These are phyloP conservation scores for Gymnobelideus leadbeateri DNA, from an alignment of 2,113 vertebrate species.

Conservation along the genomic window DNA sequence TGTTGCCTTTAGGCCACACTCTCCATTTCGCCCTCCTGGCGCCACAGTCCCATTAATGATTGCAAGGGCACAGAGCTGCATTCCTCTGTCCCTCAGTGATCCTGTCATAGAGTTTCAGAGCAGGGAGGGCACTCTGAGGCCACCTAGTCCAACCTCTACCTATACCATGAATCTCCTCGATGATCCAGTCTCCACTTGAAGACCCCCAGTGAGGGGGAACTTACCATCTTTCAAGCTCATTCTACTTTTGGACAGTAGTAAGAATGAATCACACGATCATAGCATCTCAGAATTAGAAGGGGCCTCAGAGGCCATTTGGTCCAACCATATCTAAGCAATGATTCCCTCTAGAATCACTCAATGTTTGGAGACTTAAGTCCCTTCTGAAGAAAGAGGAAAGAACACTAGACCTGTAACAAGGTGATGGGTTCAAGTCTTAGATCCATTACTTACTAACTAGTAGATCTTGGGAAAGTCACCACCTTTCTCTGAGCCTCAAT, in stretches of 20 bases:
- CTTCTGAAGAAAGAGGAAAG: not conserved
- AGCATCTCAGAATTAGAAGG: not conserved
- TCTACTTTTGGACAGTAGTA: not conserved
- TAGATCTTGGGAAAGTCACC: not conserved
- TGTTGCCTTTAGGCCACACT: not conserved
- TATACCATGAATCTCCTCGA: not conserved
- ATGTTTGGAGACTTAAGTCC: not conserved
- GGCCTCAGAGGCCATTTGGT: not conserved
- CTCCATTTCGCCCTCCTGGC: not conserved
- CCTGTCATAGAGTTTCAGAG: not conserved
- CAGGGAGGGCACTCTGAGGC: not conserved
- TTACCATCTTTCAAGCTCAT: not conserved
- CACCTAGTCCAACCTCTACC: not conserved
- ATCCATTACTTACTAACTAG: not conserved
- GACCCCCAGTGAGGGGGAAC: not conserved
- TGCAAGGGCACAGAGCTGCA: not conserved
- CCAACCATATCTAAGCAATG: not conserved
- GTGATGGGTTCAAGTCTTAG: not conserved
- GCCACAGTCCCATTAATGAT: not conserved
- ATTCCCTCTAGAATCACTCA: not conserved
- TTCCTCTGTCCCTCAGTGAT: not conserved
- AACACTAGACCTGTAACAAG: not conserved
- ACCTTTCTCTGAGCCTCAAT: not conserved
- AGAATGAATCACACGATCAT: not conserved
- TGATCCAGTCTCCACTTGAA: not conserved